These are phyloP conservation scores for Apogon hyalosoma DNA, from an alignment of 2,797 vertebrate genomes.

Conservation along the genomic window DNA sequence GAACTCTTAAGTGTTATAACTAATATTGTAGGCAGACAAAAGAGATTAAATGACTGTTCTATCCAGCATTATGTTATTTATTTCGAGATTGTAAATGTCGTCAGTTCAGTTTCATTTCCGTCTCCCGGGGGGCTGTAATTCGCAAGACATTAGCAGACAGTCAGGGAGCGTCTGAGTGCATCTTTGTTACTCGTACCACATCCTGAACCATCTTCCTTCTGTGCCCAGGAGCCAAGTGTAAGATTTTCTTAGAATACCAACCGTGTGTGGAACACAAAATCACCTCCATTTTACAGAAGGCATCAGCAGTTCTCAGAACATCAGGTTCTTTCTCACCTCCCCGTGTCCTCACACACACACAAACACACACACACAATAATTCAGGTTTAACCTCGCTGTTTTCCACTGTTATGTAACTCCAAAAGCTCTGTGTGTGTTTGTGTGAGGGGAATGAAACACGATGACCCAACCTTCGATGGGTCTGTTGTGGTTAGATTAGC, in stretches of 20 bases:
- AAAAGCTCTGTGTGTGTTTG: slow-evolving; percentile 13
- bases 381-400: slow-evolving; percentile 51
- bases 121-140: slow-evolving; percentile 23
- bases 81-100: no score
- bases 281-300: slow-evolving; percentile 65
- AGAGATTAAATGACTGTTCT: no score
- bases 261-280: slow-evolving; percentile 63
- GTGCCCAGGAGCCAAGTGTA: slow-evolving; percentile 65
- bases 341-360: slow-evolving; percentile 23
- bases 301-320: slow-evolving; percentile 77
- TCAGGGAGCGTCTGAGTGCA: slow-evolving; percentile 13
- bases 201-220: slow-evolving; percentile 48
- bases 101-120: background rate
- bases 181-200: slow-evolving; percentile 34
- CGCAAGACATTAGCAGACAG: slow-evolving; percentile 31
- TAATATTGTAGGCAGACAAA: no score
- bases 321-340: slow-evolving; percentile 62
- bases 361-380: slow-evolving; percentile 25
- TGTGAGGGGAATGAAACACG: slow-evolving; percentile 37
- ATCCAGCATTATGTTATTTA: no score
- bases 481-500: slow-evolving; percentile 28
- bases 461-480: slow-evolving; percentile 27
- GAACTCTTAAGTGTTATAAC: no score
- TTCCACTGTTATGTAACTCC: slow-evolving; percentile 56
- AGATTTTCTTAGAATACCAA: slow-evolving; percentile 75